Percentiles rank a stretch among this genome's conserved stretches.
Conservation (phyloP, 1,140 invertebrate genomes). For the Ceratosolen solmsi region DNA sequence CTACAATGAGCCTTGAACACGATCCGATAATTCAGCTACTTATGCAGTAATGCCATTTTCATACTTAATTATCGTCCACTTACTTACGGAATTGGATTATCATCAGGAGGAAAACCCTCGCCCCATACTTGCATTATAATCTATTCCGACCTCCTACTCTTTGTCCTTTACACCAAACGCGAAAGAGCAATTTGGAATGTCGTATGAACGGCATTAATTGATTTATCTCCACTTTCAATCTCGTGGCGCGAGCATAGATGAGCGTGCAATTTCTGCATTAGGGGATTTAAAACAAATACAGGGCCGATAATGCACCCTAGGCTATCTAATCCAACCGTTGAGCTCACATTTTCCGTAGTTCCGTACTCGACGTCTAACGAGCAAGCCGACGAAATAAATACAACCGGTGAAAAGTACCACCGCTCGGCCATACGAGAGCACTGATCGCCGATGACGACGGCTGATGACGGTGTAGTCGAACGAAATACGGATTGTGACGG, state of each 20-base stretch:
- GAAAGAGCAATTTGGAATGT: too few relatives aligned
- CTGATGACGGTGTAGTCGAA: too few relatives aligned
- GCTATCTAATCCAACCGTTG: conserved; percentile 1
- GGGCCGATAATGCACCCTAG: not conserved
- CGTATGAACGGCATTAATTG: too few relatives aligned
- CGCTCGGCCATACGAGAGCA: too few relatives aligned
- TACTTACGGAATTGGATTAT: conserved; percentile 33
- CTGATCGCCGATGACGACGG: too few relatives aligned
- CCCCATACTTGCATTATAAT: not conserved
- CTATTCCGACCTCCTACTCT: not conserved
- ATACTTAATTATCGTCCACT: conserved; percentile 33
- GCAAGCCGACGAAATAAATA: too few relatives aligned
- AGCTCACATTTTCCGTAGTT: too few relatives aligned
- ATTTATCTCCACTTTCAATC: not conserved
- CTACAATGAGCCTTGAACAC: conserved; percentile 49
- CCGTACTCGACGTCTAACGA: too few relatives aligned
- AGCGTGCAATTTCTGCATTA: not conserved
- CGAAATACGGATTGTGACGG: too few relatives aligned
- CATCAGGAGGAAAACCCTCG: not conserved
- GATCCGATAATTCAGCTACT: conserved; percentile 51
- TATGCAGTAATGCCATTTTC: conserved; percentile 27
- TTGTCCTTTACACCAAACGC: not conserved
- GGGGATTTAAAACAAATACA: not conserved
- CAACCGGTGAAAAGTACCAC: too few relatives aligned
- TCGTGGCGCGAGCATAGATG: too few relatives aligned